Evolutionary conservation across 1,140 invertebrate genomes (phyloP), one percentile per base, ranked within the genome.

Genomic region (Drosophila sp.): DNA sequence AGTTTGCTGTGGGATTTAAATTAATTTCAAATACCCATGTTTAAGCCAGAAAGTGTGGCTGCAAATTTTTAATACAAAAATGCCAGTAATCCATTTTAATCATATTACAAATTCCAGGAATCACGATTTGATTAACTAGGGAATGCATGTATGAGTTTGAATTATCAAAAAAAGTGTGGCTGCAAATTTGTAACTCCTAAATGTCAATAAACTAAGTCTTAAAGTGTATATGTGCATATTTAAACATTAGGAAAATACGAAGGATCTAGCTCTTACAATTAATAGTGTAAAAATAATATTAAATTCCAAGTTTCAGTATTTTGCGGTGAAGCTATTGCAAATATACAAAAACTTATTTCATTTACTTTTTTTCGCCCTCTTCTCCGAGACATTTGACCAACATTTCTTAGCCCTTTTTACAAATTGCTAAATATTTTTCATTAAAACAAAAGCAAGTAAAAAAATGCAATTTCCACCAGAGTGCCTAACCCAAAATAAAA

Each of bases 381-480:
- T 8, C 32, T 33, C 3, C 6, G 41, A 54, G 29, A 32, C 50
- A 60, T 58, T 38, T 17, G 7, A 58, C 33, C 23, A 58, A 35
- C 17, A 58, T 58, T 58, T 58, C 32, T 32, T 33, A 25, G 56
- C 32, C 33, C 56, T 38, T 38, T 17, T 25, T 17, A 68, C 60
- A 74, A 81, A 71, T 81, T 75, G 38, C 38, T 60, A 62, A 67
- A 81, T 68, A 86, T 78, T 80, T 81, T 61, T 73, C 32, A 64
- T 60, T 68, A 35, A 33, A 58, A 38, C 17, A 58, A 58, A 58
- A 58, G 33, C 32, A 11, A 25, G 38, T 41, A 5, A 30, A 74
- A 60, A 60, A 33, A 35, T 33, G 57, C 27, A 60, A 32, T 60
- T 33, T 35, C 38, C 33, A 60, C 60, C 47, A 60, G 60, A 76